Evolutionary conservation across 2,797 vertebrate genomes (phyloP).

Genomic region (Pampus argenteus): DNA sequence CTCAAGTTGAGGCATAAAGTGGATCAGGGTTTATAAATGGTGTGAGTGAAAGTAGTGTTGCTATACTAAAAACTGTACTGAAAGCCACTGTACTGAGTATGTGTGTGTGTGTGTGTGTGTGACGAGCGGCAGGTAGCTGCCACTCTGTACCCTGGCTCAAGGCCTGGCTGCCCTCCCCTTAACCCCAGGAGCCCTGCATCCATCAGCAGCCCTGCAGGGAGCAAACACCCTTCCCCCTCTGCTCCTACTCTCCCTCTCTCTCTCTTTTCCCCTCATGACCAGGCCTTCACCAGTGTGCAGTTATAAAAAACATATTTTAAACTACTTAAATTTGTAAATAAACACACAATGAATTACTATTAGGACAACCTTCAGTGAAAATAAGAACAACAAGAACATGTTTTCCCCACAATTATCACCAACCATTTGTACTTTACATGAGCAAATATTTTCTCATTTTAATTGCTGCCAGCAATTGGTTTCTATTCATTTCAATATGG

Average conservation of each 20-base stretch:
- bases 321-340: too few species aligned
- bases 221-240: slow-evolving; percentile 62
- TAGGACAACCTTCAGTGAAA: too few species aligned
- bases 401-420: background rate
- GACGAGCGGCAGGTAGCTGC: slow-evolving; percentile 68
- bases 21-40: slow-evolving; percentile 25
- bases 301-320: slow-evolving; percentile 21
- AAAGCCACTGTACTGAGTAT: slow-evolving; percentile 23
- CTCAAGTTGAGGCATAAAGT: too few species aligned
- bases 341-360: too few species aligned
- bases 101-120: slow-evolving; percentile 27
- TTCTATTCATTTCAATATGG: background rate
- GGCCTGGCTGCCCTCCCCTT: slow-evolving; percentile 81
- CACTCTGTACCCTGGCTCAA: slow-evolving; percentile 70
- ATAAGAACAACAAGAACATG: too few species aligned
- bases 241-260: slow-evolving; percentile 18
- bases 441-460: background rate
- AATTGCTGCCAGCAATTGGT: background rate
- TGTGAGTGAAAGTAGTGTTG: background rate
- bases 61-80: slow-evolving; percentile 14
- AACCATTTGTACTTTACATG: background rate
- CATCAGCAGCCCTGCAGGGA: slow-evolving; percentile 80
- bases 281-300: background rate
- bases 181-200: slow-evolving; percentile 84
- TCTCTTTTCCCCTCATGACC: slow-evolving; percentile 12